Base-by-base conservation (phyloP, 2,113 vertebrate species). In the Oceanodroma tethys region DNA sequence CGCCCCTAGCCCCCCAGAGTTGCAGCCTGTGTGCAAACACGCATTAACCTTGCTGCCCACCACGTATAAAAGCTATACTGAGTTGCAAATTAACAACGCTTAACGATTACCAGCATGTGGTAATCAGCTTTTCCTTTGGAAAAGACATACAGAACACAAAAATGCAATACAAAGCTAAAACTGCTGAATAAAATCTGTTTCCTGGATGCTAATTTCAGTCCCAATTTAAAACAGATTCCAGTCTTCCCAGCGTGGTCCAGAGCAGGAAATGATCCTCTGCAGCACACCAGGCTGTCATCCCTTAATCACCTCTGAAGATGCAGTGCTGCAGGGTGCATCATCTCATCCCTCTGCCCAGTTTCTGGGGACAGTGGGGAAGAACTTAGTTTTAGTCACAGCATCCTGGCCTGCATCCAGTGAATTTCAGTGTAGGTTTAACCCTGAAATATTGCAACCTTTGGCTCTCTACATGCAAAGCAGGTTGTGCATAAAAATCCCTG, bases 221-320 rank as follows among this genome's bases (percentile, higher is more conserved):
- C 72, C 88, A 75, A 68, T 86, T 81, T 74, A 65, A 90, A 97
- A 63, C 56, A 86, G 71, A 68, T 73, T 86, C 90, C 40, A 88
- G 55, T 18, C 73, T 78, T 66, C 73, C 84, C 60, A 91, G 45
- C 29, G 25, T 13, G 30, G 63, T 45, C 55, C 80, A 78, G 75
- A 88, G 59, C 59, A 90, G 94, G 75, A 94, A 92, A 66, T 22
- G 42, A 82, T 76, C 71, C 86, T 70, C 80, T 91, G 59, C 75
- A 94, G 72, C 75, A 53, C 42, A 26, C 1, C n/a, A n/a, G 50
- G 72, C 72, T 50, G 47, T 42, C 88, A 62, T 29, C 67, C 59
- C 29, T 75, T 66, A 56, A 86, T 88, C 75, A 66, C 76, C 88
- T 45, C 86, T 72, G 66, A 67, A 65, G 71, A 80, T 40, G 75